Percentiles rank a stretch among this genome's conserved stretches.
Conservation (phyloP, 2,113 vertebrate genomes). For the Boulengeromyrus knoepffleri region DNA sequence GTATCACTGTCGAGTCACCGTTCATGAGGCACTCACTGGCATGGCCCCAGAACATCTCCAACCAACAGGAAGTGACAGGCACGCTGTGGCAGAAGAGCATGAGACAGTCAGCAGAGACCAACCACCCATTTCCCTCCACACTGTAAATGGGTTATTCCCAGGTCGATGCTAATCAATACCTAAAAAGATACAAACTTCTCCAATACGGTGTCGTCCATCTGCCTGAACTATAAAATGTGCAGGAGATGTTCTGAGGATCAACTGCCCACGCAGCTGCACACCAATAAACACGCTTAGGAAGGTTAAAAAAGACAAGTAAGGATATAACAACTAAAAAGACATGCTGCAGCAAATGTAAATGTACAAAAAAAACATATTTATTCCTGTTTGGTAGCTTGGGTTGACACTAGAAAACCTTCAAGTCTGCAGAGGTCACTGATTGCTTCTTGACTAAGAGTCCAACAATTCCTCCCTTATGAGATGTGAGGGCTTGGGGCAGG, state of each 20-base stretch:
- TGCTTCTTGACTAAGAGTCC: not conserved
- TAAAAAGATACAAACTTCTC: not conserved
- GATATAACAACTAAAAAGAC: not conserved
- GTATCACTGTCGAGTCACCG: not conserved
- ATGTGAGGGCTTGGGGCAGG: not conserved
- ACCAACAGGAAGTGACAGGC: not conserved
- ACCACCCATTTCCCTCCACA: not conserved
- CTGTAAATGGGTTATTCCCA: not conserved
- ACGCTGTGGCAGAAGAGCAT: not conserved
- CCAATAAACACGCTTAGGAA: not conserved
- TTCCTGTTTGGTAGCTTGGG: not conserved
- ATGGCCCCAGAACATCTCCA: not conserved
- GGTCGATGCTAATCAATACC: not conserved
- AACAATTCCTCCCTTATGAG: not conserved
- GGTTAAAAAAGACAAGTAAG: not conserved
- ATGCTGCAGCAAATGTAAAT: not conserved
- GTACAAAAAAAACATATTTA: not conserved
- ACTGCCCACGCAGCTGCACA: not conserved
- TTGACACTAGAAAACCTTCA: not conserved
- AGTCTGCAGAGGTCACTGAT: not conserved
- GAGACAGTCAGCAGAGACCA: not conserved
- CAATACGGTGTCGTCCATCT: not conserved
- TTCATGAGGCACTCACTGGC: not conserved
- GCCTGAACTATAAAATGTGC: not conserved
- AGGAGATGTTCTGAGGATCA: not conserved